phyloP scores from a whole-genome alignment of 2,113 vertebrate species.

The human region DNA sequence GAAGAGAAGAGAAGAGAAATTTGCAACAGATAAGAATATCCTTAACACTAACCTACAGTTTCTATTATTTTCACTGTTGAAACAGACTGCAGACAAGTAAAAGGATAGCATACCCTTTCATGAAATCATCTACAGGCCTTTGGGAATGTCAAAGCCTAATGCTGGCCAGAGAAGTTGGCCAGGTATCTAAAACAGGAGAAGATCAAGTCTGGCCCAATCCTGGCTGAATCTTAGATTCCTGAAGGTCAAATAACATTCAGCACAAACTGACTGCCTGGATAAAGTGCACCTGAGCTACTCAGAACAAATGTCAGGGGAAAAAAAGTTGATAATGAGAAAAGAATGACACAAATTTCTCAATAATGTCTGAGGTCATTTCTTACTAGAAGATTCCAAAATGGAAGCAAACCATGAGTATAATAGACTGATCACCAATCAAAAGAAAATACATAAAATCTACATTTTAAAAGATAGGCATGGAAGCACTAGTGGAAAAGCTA shows the following conservation, averaged over 20 bases:
- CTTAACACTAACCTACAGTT: neutral
- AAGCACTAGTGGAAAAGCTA: constrained; percentile 33
- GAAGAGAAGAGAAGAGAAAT: neutral
- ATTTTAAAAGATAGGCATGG: constrained; percentile 45
- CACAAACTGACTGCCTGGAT: constrained; percentile 35
- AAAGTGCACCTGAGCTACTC: neutral
- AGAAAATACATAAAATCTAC: constrained; percentile 31
- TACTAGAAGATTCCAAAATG: constrained; percentile 46
- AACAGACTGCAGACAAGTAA: neutral
- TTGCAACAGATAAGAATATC: neutral
- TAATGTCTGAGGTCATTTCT: constrained; percentile 49
- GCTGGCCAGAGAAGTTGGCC: constrained; percentile 39
- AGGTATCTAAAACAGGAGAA: constrained; percentile 43
- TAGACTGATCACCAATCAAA: neutral
- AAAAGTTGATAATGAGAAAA: neutral
- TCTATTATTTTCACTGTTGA: neutral
- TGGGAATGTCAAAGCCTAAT: neutral
- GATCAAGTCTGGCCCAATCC: constrained; percentile 34
- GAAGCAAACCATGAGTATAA: constrained; percentile 46
- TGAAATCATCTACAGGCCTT: constrained; percentile 29
- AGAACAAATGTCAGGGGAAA: constrained; percentile 43
- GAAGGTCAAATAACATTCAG: constrained; percentile 67
- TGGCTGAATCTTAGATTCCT: constrained; percentile 54
- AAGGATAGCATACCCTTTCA: neutral
- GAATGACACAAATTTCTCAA: constrained; percentile 53